phyloP scores from a whole-genome alignment of 2,888 invertebrate genomes.

The Conomelus anceps region DNA sequence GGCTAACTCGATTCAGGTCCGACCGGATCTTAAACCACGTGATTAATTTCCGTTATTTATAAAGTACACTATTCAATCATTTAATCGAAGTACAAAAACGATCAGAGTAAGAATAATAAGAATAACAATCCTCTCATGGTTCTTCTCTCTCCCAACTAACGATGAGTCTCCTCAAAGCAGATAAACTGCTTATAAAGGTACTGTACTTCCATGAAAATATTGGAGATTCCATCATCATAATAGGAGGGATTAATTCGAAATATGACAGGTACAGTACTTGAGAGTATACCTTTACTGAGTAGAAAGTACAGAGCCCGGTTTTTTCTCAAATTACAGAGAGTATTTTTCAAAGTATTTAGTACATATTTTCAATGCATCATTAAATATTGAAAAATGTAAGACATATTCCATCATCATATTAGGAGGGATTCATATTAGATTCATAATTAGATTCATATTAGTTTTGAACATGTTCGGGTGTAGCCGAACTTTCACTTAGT shows the following conservation, averaged over 20 bases:
- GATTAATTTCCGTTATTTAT: background rate
- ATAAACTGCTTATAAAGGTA: background rate
- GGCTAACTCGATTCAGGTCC: background rate
- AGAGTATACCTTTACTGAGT: background rate
- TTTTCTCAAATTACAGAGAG: too few species aligned
- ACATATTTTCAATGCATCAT: too few species aligned
- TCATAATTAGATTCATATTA: too few species aligned
- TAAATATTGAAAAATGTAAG: too few species aligned
- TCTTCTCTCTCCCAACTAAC: background rate
- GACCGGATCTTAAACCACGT: background rate
- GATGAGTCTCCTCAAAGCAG: background rate
- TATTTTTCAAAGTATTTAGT: too few species aligned
- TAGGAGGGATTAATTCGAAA: background rate
- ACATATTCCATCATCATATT: too few species aligned
- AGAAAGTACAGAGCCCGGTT: too few species aligned
- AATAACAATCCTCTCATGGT: background rate
- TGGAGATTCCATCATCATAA: background rate
- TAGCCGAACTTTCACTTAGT: too few species aligned
- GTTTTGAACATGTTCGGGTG: too few species aligned
- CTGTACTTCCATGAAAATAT: background rate
- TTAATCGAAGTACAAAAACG: background rate
- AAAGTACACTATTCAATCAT: background rate
- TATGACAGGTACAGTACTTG: background rate
- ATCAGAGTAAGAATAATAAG: background rate
- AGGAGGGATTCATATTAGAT: too few species aligned